Base-by-base conservation (phyloP, 2,113 vertebrate species). In the Solenodon paradoxus region DNA sequence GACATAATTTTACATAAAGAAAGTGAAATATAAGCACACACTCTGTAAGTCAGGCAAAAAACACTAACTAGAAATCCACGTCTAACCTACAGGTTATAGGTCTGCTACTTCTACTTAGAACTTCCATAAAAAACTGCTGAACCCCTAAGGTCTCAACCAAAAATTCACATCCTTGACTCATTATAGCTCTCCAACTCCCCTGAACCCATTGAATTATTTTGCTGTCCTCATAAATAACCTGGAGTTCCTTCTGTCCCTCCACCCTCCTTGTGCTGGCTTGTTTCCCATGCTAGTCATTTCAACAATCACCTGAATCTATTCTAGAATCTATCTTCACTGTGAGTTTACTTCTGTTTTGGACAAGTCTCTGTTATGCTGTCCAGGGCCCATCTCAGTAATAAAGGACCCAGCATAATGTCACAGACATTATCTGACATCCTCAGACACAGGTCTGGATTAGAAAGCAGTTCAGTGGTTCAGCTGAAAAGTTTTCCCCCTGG, bases 341-440 rank as follows among this genome's bases (percentile, higher is more conserved):
- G 49, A 92, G 59, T 83, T 83, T 64, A 74, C 17, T 26, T 57
- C 71, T 28, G n/a, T 32, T 32, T 93, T 49, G 47, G 40, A n/a
- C 12, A 74, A 79, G 22, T 38, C 63, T 89, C 69, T 77, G 26
- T 40, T 91, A 22, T 79, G 79, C 72, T 5, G 11, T 57, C 64
- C 32, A 57, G 17, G 26, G 40, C 7, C 20, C 11, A 80, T 35
- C 51, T 47, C 49, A 83, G 35, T 71, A 38, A 68, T 2, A 79
- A 95, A 77, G 10, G 16, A 84, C 35, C 26, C 63, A 69, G 13
- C 1, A 68, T 13, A 92, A 7, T 47, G n/a, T 49, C 57, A 89
- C 91, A 82, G 51, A 82, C 89, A 92, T 78, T 51, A 64, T 11
- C 69, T 86, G 7, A 94, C 57, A n/a, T 72, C 19, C 61, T 92